These are phyloP conservation scores for Disparrhopalites patrizii DNA, from an alignment of 2,888 invertebrate species.

Conservation along the genomic window DNA sequence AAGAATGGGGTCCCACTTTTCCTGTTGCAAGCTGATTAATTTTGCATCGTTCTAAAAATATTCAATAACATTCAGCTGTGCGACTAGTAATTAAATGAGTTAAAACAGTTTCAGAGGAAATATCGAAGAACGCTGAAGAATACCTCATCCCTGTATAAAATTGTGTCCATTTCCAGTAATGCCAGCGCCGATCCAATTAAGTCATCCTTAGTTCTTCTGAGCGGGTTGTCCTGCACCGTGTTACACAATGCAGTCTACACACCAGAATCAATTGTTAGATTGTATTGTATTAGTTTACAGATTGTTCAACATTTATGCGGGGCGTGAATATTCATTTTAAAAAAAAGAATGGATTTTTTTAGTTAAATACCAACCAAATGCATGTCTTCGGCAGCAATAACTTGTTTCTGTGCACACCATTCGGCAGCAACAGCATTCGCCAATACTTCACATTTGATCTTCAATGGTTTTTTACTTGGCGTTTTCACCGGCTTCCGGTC, in stretches of 20 bases:
- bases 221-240: slow-evolving; percentile 89
- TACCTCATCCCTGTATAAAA: slow-evolving; percentile 67
- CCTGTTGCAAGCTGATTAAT: slow-evolving; percentile 67
- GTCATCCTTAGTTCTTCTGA: slow-evolving; percentile 68
- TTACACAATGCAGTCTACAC: slow-evolving; percentile 79
- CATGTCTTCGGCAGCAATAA: slow-evolving; percentile 75
- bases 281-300: no score
- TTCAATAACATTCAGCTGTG: no score
- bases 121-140: slow-evolving; percentile 34
- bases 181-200: slow-evolving; percentile 74
- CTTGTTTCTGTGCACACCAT: slow-evolving; percentile 82
- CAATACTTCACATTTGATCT: slow-evolving; percentile 76
- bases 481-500: slow-evolving; percentile 88
- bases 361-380: slow-evolving; percentile 65
- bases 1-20: slow-evolving; percentile 85
- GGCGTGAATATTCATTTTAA: not conserved
- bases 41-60: slow-evolving; percentile 77
- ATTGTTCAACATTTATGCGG: no score
- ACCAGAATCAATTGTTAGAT: not conserved
- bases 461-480: slow-evolving; percentile 72
- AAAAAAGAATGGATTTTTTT: not conserved
- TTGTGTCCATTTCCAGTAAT: slow-evolving; percentile 75
- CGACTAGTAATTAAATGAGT: no score
- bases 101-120: not conserved
- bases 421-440: slow-evolving; percentile 91